These are phyloP conservation scores for Drosophila kanekoi DNA, from an alignment of 2,888 invertebrate genomes.

Conservation along the genomic window DNA sequence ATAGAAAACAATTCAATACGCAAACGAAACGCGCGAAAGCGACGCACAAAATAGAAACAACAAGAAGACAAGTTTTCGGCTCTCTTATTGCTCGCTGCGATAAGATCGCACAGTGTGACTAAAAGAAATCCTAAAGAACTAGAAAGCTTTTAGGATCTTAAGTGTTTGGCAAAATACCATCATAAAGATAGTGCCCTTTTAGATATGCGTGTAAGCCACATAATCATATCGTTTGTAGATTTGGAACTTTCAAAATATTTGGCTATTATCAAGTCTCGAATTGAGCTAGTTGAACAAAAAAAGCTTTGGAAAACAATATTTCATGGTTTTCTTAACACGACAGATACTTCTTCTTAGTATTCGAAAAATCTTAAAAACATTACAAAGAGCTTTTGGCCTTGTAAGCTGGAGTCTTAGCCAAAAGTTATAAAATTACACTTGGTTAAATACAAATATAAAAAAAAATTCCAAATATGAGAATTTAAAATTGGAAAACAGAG, in stretches of 20 bases:
- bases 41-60: conserved; percentile 28
- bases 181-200: conserved; percentile 45
- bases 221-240: conserved; percentile 17
- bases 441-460: too few relatives aligned
- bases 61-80: conserved; percentile 17
- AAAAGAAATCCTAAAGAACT: conserved; percentile 23
- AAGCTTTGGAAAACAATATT: too few relatives aligned
- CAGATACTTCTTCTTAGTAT: too few relatives aligned
- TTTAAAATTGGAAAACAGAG: too few relatives aligned
- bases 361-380: too few relatives aligned
- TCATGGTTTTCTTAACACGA: too few relatives aligned
- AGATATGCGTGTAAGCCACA: conserved; percentile 23
- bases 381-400: too few relatives aligned
- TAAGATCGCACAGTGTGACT: conserved; percentile 59
- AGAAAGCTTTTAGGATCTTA: conserved; percentile 50
- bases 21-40: conserved; percentile 30
- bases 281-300: too few relatives aligned
- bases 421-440: too few relatives aligned
- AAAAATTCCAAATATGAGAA: too few relatives aligned
- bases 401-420: too few relatives aligned
- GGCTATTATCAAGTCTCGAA: not conserved
- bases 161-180: conserved; percentile 31
- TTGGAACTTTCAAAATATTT: not conserved
- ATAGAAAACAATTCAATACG: conserved; percentile 37
- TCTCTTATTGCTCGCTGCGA: conserved; percentile 20